Percentiles rank a stretch among this genome's conserved stretches.
phyloP scores from a whole-genome alignment of 2,797 vertebrate species.

The Arrhamphus sclerolepis region DNA sequence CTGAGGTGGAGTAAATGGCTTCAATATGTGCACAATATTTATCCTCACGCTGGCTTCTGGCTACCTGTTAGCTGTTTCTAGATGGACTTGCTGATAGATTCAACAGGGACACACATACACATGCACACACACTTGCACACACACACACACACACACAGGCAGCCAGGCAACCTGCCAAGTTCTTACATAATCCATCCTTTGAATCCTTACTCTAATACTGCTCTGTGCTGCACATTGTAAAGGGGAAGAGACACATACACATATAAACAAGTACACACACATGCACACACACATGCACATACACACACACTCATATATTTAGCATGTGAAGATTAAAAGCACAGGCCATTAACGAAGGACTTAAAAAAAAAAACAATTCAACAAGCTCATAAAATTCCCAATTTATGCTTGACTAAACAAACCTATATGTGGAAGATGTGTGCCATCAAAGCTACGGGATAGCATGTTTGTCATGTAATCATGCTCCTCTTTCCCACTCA shows the following conservation, averaged over 20 bases:
- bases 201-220: conserved; percentile 52
- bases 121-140: conserved; percentile 25
- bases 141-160: conserved; percentile 27
- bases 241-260: conserved; percentile 30
- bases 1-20: conserved; percentile 63
- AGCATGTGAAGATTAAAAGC: conserved; percentile 34
- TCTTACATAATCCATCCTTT: conserved; percentile 74
- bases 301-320: background rate
- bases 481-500: conserved; percentile 46
- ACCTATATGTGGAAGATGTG: conserved; percentile 13
- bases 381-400: no score
- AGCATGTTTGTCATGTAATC: conserved; percentile 39
- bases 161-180: conserved; percentile 57
- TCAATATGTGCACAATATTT: conserved; percentile 73
- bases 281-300: conserved; percentile 1
- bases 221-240: conserved; percentile 28
- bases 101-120: conserved; percentile 27
- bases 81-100: conserved; percentile 59
- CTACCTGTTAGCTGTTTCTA: conserved; percentile 74
- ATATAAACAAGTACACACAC: conserved; percentile 11
- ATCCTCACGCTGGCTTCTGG: conserved; percentile 58
- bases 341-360: conserved; percentile 13
- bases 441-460: conserved; percentile 27
- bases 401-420: conserved; percentile 1
- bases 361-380: no score